Conservation (phyloP, 2,113 vertebrate genomes). For the Phalacrocorax pelagicus region DNA sequence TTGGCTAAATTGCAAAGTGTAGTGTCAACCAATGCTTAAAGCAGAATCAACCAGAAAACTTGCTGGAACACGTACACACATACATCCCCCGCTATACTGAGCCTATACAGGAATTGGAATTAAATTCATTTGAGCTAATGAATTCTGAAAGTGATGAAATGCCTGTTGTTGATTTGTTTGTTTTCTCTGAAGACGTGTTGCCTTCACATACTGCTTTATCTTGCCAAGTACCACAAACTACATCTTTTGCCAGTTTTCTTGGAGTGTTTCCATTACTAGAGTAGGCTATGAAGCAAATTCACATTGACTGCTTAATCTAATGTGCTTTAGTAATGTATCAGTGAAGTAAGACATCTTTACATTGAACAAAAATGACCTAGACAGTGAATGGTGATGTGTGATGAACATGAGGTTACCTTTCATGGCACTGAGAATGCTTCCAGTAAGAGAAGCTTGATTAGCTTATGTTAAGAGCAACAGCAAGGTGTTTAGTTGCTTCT, state of each 20-base stretch:
- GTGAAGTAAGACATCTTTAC: background rate
- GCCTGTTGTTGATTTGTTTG: conserved; percentile 17
- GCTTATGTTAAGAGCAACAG: background rate
- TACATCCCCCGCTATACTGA: background rate
- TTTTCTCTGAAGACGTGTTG: conserved; percentile 1
- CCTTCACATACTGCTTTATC: background rate
- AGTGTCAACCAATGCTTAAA: background rate
- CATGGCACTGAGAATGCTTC: background rate
- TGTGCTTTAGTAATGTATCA: background rate
- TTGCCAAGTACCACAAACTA: conserved; percentile 9
- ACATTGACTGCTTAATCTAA: background rate
- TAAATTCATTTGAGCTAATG: background rate
- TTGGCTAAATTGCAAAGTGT: background rate
- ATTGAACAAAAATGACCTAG: background rate
- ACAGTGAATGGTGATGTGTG: background rate
- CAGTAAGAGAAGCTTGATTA: background rate
- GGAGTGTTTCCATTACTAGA: background rate
- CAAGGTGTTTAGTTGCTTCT: background rate
- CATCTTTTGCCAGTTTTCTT: conserved; percentile 29
- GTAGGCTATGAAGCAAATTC: background rate
- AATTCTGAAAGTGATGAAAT: conserved; percentile 15
- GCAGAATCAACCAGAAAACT: background rate
- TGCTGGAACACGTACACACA: background rate
- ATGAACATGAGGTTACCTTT: background rate
- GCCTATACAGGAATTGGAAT: background rate